Percentiles rank a stretch among this genome's conserved stretches.
phyloP scores from a whole-genome alignment of 1,140 invertebrate genomes.

The Drosophila jambulina region DNA sequence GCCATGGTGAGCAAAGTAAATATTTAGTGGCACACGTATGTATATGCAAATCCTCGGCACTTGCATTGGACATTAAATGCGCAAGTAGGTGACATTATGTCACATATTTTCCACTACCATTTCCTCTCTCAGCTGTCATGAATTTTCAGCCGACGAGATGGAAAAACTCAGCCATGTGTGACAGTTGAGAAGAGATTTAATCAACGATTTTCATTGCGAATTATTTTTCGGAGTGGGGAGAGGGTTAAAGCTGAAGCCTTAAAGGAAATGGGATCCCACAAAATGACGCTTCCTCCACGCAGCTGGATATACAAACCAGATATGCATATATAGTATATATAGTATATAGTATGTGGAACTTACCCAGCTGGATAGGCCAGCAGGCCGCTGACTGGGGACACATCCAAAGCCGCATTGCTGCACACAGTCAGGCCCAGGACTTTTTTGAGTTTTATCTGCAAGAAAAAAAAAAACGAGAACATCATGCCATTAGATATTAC shows the following conservation, averaged over 20 bases:
- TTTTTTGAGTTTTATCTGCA: conserved; percentile 96
- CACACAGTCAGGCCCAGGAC: conserved; percentile 96
- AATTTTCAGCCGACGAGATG: conserved; percentile 28
- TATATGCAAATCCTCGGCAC: conserved; percentile 45
- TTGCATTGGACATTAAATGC: conserved; percentile 41
- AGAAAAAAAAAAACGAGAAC: conserved; percentile 25
- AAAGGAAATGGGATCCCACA: conserved; percentile 16
- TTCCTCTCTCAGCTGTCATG: conserved; percentile 8
- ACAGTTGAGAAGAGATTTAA: conserved; percentile 37
- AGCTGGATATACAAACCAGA: conserved; percentile 18
- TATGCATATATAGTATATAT: conserved; percentile 15
- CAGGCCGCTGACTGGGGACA: conserved; percentile 93
- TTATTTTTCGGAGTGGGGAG: conserved; percentile 1
- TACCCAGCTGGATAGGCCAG: conserved; percentile 98
- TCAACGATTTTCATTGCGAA: conserved; percentile 44
- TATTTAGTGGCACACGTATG: conserved; percentile 19
- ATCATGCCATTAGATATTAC: conserved; percentile 56
- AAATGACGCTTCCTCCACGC: neutral
- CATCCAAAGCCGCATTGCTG: conserved; percentile 95
- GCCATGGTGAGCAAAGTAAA: conserved; percentile 26
- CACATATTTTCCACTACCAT: conserved; percentile 15
- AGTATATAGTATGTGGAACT: conserved; percentile 81
- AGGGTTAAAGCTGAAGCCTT: conserved; percentile 21
- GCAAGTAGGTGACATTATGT: conserved; percentile 48
- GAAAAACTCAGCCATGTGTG: conserved; percentile 38